Evolutionary conservation across 2,113 vertebrate species (phyloP), one percentile per base, ranked within the genome.

Genomic region (Chunga burmeisteri): DNA sequence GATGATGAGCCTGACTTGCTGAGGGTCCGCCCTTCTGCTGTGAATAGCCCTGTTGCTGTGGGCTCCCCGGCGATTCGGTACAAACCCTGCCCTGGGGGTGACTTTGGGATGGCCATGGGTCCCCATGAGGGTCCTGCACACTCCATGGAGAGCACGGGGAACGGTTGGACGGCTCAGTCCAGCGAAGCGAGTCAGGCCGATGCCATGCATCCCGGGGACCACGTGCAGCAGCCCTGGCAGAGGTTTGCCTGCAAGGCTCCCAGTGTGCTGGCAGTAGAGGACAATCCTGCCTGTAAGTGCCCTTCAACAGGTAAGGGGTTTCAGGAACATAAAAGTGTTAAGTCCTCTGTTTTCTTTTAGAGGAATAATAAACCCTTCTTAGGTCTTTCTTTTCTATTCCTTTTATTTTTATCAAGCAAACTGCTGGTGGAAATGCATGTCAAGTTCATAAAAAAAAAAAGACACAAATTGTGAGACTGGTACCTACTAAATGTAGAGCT

Each of bases 1-100:
- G 99, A 99, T 17, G 99, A 99, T 7, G 99, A 99, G 14, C 95
- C 93, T 1, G 95, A 97, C 38, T 15, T 77, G 59, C 95, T 26
- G 26, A 47, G 38, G 68, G 62, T 92, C 23, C 32, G 4, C 78
- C 65, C 44, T 86, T 91, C 96, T 23, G 56, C 91, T 34, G 75
- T 93, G 74, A 94, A 86, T 26, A 96, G 97, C 58, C 52, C 88
- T 21, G 46, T 62, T 70, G 40, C 86, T 82, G 82, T 55, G n/a
- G 97, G 96, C 52, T 96, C 98, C 34, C 75, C 81, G 4, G 74
- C 58, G 0, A 26, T 81, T 38, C 11, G 70, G 65, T 97, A 97
- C 97, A 98, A 98, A 85, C n/a, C 66, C 53, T 63, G 86, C 8
- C 74, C 98, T 32, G 89, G 93, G 19, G 96, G 88, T 49, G 97